Percentiles rank a stretch among this genome's conserved stretches.
Conservation (phyloP, 1,140 invertebrate species). For the Cherax destructor region DNA sequence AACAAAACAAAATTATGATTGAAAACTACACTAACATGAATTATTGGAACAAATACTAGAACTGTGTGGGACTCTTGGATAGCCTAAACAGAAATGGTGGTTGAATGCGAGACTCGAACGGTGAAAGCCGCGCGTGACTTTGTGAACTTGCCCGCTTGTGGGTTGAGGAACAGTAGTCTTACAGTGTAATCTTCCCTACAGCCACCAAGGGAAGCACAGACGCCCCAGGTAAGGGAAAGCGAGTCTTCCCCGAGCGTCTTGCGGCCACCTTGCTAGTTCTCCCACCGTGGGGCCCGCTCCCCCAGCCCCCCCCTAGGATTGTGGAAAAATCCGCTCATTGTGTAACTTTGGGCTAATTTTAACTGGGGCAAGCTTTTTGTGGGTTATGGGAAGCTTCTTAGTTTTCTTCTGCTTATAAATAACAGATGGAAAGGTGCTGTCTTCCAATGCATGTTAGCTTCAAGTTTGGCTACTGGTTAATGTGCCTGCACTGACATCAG, state of each 20-base stretch:
- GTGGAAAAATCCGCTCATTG: constrained; percentile 14
- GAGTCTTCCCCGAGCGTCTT: constrained; percentile 61
- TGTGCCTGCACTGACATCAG: background rate
- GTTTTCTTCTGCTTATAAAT: constrained; percentile 29
- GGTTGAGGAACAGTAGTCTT: constrained; percentile 42
- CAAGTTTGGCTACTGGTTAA: constrained; percentile 9
- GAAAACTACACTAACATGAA: constrained; percentile 16
- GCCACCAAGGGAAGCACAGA: constrained; percentile 68
- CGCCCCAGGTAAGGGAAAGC: constrained; percentile 67
- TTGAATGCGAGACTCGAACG: constrained; percentile 57
- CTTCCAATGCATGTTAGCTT: constrained; percentile 19
- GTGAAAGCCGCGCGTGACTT: constrained; percentile 46
- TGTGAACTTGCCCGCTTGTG: constrained; percentile 34
- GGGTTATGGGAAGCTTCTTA: constrained; percentile 17
- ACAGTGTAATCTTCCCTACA: constrained; percentile 65
- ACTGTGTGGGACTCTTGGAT: constrained; percentile 62
- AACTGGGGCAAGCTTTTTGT: constrained; percentile 20
- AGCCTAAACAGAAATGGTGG: constrained; percentile 46
- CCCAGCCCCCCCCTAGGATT: constrained; percentile 14
- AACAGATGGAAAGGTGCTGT: constrained; percentile 23
- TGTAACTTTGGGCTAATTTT: constrained; percentile 19
- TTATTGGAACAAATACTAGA: constrained; percentile 20
- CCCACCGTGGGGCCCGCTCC: constrained; percentile 6
- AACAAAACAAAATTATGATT: constrained; percentile 37
- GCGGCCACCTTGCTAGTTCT: constrained; percentile 58